Percentiles rank a stretch among this genome's conserved stretches.
Evolutionary conservation across 2,797 vertebrate species (phyloP).

Genomic region (Fratercula arctica): DNA sequence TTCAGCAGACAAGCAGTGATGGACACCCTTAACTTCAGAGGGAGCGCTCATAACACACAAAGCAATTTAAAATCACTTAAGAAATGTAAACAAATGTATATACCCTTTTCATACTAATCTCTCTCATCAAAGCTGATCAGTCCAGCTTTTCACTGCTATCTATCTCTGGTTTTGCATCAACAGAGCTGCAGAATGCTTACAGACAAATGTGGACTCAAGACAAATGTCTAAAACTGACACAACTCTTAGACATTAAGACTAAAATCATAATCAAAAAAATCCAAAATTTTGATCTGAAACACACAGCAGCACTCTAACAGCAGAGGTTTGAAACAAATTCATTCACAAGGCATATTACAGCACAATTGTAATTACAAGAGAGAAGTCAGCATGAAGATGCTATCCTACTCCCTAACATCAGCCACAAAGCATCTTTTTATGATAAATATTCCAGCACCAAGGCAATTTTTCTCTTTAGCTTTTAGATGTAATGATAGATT

Average conservation of each 20-base stretch:
- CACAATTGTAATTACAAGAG: neutral
- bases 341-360: neutral
- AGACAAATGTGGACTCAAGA: neutral
- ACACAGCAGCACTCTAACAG: neutral
- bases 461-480: neutral
- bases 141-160: neutral
- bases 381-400: neutral
- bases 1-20: neutral
- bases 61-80: neutral
- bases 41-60: accelerated
- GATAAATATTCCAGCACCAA: neutral
- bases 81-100: neutral
- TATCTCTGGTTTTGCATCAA: neutral
- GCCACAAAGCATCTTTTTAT: neutral
- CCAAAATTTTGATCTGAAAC: neutral
- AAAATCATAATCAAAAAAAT: neutral
- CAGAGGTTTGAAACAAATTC: neutral
- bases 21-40: neutral
- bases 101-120: neutral
- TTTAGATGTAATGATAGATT: neutral
- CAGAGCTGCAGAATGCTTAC: neutral
- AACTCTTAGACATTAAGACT: neutral
- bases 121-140: neutral
- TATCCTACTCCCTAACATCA: neutral
- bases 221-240: neutral